A percentile compares a stretch with the other conserved stretches of the same genome.
phyloP scores from a whole-genome alignment of 2,888 invertebrate species.

The Teleogryllus oceanicus region DNA sequence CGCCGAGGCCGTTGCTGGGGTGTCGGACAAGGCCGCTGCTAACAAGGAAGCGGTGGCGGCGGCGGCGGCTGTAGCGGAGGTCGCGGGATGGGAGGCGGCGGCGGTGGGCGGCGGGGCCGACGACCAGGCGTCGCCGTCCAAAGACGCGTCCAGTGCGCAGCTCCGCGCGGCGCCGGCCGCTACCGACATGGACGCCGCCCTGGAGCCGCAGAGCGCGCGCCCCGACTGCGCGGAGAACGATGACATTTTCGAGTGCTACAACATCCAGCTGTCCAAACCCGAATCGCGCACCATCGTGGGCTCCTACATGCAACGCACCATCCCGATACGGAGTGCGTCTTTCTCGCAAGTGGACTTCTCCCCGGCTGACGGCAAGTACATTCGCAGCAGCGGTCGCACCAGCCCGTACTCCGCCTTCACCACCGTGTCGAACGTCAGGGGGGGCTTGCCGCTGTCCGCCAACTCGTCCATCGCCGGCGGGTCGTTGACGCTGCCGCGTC shows the following conservation, averaged over 20 bases:
- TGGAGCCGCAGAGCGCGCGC: conserved; percentile 29
- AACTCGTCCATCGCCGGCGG: conserved; percentile 36
- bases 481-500: conserved; percentile 41
- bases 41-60: not conserved
- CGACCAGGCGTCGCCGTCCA: conserved; percentile 2
- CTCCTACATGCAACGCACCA: conserved; percentile 61
- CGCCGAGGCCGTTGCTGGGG: conserved; percentile 26
- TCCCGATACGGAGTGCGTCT: conserved; percentile 78
- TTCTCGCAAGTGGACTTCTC: conserved; percentile 81
- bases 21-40: not conserved
- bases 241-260: conserved; percentile 47
- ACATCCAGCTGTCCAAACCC: conserved; percentile 55
- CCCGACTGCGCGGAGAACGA: conserved; percentile 36
- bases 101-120: conserved; percentile 20
- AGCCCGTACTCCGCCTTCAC: conserved; percentile 27
- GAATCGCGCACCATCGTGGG: conserved; percentile 60
- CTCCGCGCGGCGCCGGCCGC: not conserved
- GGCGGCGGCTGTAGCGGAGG: not conserved
- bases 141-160: not conserved
- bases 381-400: conserved; percentile 33
- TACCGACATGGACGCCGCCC: conserved; percentile 19
- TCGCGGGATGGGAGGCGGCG: conserved; percentile 28
- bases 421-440: not conserved
- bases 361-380: conserved; percentile 60
- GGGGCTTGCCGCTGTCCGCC: conserved; percentile 22